Base-by-base conservation (phyloP, 2,888 invertebrate genomes). In the Nemotelus pantherinus region DNA sequence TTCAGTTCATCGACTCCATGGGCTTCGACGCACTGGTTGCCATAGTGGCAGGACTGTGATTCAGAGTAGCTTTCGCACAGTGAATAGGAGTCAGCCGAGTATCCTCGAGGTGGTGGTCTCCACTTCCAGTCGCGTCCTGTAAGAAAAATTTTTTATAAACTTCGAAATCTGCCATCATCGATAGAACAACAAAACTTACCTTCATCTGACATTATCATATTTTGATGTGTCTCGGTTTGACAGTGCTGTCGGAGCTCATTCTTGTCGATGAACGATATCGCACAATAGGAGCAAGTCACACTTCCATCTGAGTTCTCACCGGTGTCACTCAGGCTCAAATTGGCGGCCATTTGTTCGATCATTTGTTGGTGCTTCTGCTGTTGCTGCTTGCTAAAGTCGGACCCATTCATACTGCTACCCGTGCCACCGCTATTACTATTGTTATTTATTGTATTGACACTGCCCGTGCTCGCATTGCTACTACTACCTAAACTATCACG, bases 11-110 rank as follows among this genome's bases (percentile, higher is more conserved):
- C 92, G 43, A 88, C 85, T 2, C 93, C 92, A 83, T 94, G 94
- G 1, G 94, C 94, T 84, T 92, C 92, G 7, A 92, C 91, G 84
- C 94, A 94, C 83, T 92, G 92, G 68, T 90, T 89, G 39, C 93
- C 93, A 82, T 92, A 91, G 68, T 91, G 89, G 83, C 94, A 94
- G 60, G 87, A 87, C 64, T 89, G 89, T 55, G 87, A 87, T 80
- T 89, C 89, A 57, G 84, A 85, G 85, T 89, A 92, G 82, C 89
- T 89, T 82, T 91, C 90, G 85, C 93, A 93, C 47, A 91, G 84
- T 7, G 88, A 87, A 83, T 93, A 93, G 4, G 90, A 90, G 81
- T 92, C 92, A 43, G 90, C 88, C 5, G 90, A 90, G 80, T 91
- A 89, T 3, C 93, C 93, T 77, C 93, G 88, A 44, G 93, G 93